phyloP scores from a whole-genome alignment of 2,797 vertebrate genomes.

The Coregonus sp. region DNA sequence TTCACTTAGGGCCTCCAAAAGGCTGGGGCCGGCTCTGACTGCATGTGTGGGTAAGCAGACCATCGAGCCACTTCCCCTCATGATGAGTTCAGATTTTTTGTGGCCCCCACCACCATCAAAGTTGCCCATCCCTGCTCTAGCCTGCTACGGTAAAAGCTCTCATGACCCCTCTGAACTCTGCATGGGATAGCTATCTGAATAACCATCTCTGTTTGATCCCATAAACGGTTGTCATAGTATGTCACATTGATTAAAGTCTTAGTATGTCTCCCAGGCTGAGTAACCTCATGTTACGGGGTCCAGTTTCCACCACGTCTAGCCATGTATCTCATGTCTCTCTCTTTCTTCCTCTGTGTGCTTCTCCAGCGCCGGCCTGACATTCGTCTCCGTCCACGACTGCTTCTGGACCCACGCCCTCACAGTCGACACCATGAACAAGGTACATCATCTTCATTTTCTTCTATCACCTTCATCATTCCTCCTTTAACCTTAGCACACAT shows the following conservation, averaged over 20 bases:
- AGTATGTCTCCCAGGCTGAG: not conserved
- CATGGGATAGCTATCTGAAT: not conserved
- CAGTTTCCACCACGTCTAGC: not conserved
- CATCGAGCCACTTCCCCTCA: too few species aligned
- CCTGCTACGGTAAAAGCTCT: not conserved
- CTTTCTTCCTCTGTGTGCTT: constrained; percentile 5
- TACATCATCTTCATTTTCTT: constrained; percentile 48
- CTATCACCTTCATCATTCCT: not conserved
- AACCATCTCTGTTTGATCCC: not conserved
- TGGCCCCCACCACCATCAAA: too few species aligned
- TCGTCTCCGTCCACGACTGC: constrained; percentile 96
- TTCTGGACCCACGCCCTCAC: constrained; percentile 94
- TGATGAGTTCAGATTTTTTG: too few species aligned
- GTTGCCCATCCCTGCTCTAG: too few species aligned
- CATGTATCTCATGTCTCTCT: not conserved
- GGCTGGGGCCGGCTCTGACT: too few species aligned
- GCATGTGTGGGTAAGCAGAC: too few species aligned
- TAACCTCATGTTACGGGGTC: not conserved
- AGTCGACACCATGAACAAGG: constrained; percentile 92
- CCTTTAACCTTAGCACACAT: not conserved
- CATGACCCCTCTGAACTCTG: not conserved
- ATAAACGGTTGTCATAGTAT: not conserved
- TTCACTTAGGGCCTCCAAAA: too few species aligned
- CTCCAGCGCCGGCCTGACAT: constrained; percentile 86
- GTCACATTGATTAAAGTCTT: not conserved